These are phyloP conservation scores for Drosophila leonis DNA, from an alignment of 2,888 invertebrate genomes.

Conservation along the genomic window DNA sequence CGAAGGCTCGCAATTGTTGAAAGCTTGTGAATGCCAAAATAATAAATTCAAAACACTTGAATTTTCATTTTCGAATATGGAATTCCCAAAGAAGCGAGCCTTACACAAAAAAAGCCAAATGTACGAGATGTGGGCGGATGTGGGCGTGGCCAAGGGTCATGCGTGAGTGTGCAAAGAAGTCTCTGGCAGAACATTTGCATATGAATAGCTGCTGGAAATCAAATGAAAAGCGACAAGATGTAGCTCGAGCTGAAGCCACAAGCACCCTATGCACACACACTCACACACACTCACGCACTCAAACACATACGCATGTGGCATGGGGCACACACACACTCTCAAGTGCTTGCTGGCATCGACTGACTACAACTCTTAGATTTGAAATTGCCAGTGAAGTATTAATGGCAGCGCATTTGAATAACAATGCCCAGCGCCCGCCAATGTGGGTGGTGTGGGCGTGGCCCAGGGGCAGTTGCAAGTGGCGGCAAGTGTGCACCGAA, in stretches of 20 bases:
- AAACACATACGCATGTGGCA: not conserved
- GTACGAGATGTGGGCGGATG: not conserved
- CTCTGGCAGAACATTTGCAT: constrained; percentile 62
- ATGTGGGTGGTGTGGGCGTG: not conserved
- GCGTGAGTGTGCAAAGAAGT: constrained; percentile 12
- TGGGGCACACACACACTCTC: not conserved
- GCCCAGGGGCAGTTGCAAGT: not conserved
- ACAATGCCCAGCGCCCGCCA: constrained; percentile 53
- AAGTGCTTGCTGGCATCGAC: constrained; percentile 7
- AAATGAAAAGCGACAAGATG: constrained; percentile 54
- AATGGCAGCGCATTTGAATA: constrained; percentile 76
- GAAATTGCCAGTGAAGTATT: constrained; percentile 78
- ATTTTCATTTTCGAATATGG: constrained; percentile 69
- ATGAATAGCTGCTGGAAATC: constrained; percentile 64
- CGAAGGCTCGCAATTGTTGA: constrained; percentile 4
- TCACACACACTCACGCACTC: constrained; percentile 6
- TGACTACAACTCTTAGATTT: constrained; percentile 28
- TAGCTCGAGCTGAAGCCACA: constrained; percentile 28
- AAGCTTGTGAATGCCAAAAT: constrained; percentile 43
- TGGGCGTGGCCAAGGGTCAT: constrained; percentile 25
- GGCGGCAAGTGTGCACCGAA: constrained; percentile 41
- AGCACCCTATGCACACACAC: constrained; percentile 12
- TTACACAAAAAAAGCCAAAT: constrained; percentile 17
- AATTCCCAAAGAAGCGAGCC: constrained; percentile 43
- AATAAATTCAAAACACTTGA: constrained; percentile 76